These are phyloP conservation scores for Muntiacus muntjak DNA, from an alignment of 2,113 vertebrate genomes.

Conservation along the genomic window DNA sequence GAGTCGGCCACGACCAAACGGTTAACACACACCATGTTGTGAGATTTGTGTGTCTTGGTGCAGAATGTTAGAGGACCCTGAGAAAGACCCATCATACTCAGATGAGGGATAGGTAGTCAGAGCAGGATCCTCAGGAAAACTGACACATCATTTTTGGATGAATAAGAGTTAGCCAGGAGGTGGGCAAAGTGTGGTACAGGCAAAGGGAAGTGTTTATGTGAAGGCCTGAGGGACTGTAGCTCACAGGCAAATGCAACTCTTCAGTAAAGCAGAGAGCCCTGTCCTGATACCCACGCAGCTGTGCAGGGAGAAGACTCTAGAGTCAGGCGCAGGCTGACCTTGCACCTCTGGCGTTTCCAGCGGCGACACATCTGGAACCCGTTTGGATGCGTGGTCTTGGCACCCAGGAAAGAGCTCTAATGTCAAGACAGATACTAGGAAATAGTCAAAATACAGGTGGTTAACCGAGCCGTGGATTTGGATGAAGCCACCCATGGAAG, in stretches of 20 bases:
- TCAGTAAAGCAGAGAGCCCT: background rate
- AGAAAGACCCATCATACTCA: background rate
- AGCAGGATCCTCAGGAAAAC: background rate
- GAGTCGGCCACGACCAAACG: background rate
- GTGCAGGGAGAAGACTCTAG: background rate
- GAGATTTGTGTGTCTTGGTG: background rate
- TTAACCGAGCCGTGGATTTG: background rate
- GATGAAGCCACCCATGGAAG: background rate
- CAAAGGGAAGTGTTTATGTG: background rate
- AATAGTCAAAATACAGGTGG: background rate
- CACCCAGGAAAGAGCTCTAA: background rate
- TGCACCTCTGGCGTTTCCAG: background rate
- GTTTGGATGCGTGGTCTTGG: background rate
- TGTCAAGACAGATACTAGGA: background rate
- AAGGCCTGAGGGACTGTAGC: background rate
- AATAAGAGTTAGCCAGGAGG: background rate
- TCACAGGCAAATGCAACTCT: rapidly evolving
- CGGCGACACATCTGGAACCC: background rate
- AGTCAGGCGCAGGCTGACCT: background rate
- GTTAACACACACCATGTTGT: background rate
- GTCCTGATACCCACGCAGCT: background rate
- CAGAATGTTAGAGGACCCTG: background rate
- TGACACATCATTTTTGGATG: background rate
- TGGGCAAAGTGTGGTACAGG: background rate
- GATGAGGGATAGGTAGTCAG: background rate